A percentile compares a stretch with the other conserved stretches of the same genome.
phyloP scores from a whole-genome alignment of 2,888 invertebrate species.

The Cartodere bifasciata region DNA sequence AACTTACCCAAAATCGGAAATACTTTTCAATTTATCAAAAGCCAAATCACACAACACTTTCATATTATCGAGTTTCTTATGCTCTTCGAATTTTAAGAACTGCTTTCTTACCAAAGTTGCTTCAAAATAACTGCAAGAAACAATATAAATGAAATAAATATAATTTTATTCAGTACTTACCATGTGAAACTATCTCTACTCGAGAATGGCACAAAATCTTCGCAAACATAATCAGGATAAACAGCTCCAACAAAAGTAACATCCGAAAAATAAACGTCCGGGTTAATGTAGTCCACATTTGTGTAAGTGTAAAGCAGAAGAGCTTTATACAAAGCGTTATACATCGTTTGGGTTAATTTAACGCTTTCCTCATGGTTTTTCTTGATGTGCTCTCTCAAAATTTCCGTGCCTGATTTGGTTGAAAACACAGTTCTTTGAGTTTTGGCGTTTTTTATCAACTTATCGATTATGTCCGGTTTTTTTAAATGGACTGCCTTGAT shows the following conservation, averaged over 20 bases:
- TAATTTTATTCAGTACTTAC: slow-evolving; percentile 14
- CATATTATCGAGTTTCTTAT: not conserved
- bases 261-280: slow-evolving; percentile 20
- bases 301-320: slow-evolving; percentile 25
- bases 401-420: no score
- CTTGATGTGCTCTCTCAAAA: no score
- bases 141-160: slow-evolving; percentile 3
- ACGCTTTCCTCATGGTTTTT: no score
- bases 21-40: slow-evolving; percentile 2
- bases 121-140: slow-evolving; percentile 13
- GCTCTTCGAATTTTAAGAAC: slow-evolving; percentile 8
- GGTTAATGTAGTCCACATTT: slow-evolving; percentile 18
- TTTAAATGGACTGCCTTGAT: no score
- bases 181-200: slow-evolving; percentile 20
- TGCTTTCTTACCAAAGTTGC: slow-evolving; percentile 12
- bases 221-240: slow-evolving; percentile 20
- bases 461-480: no score
- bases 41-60: slow-evolving; percentile 5
- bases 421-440: no score
- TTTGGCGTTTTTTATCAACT: no score
- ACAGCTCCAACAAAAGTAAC: slow-evolving; percentile 16
- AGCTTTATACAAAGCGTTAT: slow-evolving; percentile 19
- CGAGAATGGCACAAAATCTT: slow-evolving; percentile 21
- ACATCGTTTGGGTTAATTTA: slow-evolving; percentile 19
- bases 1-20: slow-evolving; percentile 7